phyloP scores from a whole-genome alignment of 2,888 invertebrate species.

The Polydrusus cervinus region DNA sequence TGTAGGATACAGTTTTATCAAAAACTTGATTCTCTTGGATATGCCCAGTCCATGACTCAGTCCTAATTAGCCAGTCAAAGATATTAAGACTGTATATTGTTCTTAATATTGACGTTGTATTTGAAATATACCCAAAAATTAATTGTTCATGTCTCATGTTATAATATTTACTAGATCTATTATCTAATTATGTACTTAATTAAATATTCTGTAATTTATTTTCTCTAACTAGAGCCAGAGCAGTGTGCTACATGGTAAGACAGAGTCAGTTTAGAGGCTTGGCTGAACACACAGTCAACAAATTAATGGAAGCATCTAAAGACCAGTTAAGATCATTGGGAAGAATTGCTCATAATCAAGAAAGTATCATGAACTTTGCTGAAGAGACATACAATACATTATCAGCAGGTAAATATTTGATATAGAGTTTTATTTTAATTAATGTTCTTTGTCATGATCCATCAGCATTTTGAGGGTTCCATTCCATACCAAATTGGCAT shows the following conservation, averaged over 20 bases:
- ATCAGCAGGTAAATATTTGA: constrained; percentile 50
- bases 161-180: not conserved
- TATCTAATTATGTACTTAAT: not conserved
- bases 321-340: constrained; percentile 65
- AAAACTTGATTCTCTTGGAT: too few species aligned
- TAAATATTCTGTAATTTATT: not conserved
- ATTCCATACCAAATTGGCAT: too few species aligned
- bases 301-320: constrained; percentile 73
- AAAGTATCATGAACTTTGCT: constrained; percentile 64
- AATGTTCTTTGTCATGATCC: not conserved
- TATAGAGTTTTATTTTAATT: not conserved
- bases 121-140: too few species aligned
- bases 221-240: constrained; percentile 72
- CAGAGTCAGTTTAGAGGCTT: constrained; percentile 79
- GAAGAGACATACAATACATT: constrained; percentile 64
- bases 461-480: too few species aligned
- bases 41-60: too few species aligned
- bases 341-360: constrained; percentile 65
- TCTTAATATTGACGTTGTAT: too few species aligned
- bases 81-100: too few species aligned
- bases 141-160: too few species aligned
- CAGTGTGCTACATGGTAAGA: constrained; percentile 79
- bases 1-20: not conserved
- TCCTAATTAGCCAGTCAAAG: too few species aligned
- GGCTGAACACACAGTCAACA: constrained; percentile 79